These are phyloP conservation scores for Harpagifer antarcticus DNA, from an alignment of 2,797 vertebrate genomes.

Conservation along the genomic window DNA sequence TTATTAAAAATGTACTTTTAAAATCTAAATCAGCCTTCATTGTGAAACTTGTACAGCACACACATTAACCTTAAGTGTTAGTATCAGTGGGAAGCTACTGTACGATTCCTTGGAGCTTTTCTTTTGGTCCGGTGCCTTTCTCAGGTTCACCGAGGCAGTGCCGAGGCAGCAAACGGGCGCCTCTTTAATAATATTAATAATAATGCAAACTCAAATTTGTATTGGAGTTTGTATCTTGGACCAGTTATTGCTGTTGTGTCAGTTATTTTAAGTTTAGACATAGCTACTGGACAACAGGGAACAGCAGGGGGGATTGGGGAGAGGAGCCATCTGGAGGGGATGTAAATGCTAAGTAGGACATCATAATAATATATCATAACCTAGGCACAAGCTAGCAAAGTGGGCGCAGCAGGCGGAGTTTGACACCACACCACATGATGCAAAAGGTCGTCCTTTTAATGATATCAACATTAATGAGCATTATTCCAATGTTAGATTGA, in stretches of 20 bases:
- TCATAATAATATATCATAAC: background rate
- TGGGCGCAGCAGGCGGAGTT: background rate
- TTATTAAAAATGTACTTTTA: background rate
- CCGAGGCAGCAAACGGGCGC: no score
- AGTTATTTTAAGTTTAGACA: constrained; percentile 19
- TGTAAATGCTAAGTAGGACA: constrained; percentile 10
- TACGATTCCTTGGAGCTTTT: no score
- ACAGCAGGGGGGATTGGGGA: background rate
- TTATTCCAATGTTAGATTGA: constrained; percentile 28
- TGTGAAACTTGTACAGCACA: no score
- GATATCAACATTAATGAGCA: constrained; percentile 2
- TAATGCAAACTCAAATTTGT: no score
- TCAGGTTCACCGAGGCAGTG: no score
- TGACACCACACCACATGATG: background rate
- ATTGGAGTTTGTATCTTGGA: background rate
- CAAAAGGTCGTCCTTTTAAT: constrained; percentile 1
- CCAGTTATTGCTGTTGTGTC: constrained; percentile 10
- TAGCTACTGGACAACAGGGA: constrained; percentile 1
- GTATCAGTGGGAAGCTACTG: no score
- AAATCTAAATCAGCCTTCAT: background rate
- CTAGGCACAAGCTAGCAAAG: background rate
- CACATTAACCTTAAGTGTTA: no score
- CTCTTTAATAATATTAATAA: no score
- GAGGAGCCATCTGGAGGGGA: constrained; percentile 21
- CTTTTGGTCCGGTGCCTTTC: no score